These are phyloP conservation scores for Lethrus apterus DNA, from an alignment of 1,140 invertebrate genomes.

Conservation along the genomic window DNA sequence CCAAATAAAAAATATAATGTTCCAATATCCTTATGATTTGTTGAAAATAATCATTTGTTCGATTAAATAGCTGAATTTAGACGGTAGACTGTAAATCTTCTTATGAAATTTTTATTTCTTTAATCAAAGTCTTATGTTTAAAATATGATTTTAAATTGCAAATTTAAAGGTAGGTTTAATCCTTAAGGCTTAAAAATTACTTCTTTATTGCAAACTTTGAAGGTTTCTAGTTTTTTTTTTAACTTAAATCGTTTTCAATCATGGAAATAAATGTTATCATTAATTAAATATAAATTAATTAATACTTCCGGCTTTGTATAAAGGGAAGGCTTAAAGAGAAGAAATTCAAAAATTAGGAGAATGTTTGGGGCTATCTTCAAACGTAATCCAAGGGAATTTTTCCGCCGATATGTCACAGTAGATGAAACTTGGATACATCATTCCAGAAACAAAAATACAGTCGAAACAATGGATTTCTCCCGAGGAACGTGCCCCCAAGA, in stretches of 20 bases:
- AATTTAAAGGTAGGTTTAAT: constrained; percentile 46
- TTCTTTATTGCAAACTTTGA: constrained; percentile 50
- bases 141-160: constrained; percentile 48
- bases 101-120: constrained; percentile 42
- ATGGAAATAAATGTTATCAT: too few species aligned
- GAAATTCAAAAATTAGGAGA: too few species aligned
- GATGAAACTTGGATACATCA: too few species aligned
- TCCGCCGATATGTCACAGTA: too few species aligned
- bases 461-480: too few species aligned
- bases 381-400: too few species aligned
- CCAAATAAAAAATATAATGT: constrained; percentile 68
- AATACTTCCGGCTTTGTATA: too few species aligned
- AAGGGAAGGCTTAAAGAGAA: too few species aligned
- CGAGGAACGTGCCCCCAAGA: too few species aligned
- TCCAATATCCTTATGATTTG: constrained; percentile 72
- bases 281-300: too few species aligned
- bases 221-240: constrained; percentile 51
- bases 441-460: too few species aligned
- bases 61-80: constrained; percentile 48
- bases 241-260: constrained; percentile 53
- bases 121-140: constrained; percentile 44
- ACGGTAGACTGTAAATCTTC: constrained; percentile 51
- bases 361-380: too few species aligned
- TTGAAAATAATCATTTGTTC: constrained; percentile 54
- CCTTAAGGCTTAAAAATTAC: constrained; percentile 41